phyloP scores from a whole-genome alignment of 2,888 invertebrate genomes.

The Xanthorhoe spadicearia region DNA sequence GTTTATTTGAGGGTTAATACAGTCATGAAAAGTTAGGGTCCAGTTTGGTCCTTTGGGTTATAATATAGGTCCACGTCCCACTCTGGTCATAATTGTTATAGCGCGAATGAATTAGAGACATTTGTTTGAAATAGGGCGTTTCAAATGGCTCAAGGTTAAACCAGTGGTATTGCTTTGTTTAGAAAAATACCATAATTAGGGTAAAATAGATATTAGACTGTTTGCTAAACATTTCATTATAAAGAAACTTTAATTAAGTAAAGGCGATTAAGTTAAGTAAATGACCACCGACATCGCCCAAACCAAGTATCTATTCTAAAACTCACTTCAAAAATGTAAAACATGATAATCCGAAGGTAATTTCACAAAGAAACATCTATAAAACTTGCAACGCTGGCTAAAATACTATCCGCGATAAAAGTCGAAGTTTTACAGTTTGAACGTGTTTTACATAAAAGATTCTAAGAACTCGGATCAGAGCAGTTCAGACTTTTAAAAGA shows the following conservation, averaged over 20 bases:
- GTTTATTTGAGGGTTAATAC: conserved; percentile 25
- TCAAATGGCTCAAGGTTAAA: not conserved
- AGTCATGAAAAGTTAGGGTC: conserved; percentile 28
- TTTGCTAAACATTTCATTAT: no score
- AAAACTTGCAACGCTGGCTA: conserved; percentile 1
- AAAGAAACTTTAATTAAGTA: no score
- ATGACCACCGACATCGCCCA: no score
- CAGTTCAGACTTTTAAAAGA: conserved; percentile 15
- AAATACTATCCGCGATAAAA: conserved; percentile 27
- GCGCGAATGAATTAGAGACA: conserved; percentile 9
- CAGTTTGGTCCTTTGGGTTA: conserved; percentile 12
- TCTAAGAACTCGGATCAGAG: conserved; percentile 4
- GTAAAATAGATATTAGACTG: no score
- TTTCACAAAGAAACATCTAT: not conserved
- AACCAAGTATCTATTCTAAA: no score
- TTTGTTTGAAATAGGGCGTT: not conserved
- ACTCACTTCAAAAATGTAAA: no score
- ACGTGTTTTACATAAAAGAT: conserved; percentile 25
- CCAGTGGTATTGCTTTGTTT: no score
- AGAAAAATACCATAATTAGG: no score
- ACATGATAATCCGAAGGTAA: not conserved
- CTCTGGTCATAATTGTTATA: conserved; percentile 33
- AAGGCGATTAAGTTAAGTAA: no score
- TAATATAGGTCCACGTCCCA: conserved; percentile 16
- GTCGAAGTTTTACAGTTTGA: conserved; percentile 23